These are phyloP conservation scores for Rhyacophila brunnea DNA, from an alignment of 1,140 invertebrate genomes.

Conservation along the genomic window DNA sequence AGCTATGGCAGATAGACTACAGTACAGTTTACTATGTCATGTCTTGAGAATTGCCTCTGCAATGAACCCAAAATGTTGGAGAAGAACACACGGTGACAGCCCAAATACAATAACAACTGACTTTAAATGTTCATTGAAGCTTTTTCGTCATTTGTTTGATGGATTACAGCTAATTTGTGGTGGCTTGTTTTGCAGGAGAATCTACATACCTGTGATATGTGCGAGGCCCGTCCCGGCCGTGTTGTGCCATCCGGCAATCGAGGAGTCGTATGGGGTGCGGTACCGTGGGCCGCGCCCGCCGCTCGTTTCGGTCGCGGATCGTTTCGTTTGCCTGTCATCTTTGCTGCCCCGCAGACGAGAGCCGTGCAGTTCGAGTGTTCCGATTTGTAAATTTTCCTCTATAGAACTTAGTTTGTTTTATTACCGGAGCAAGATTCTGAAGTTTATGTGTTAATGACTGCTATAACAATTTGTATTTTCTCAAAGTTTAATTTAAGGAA, in stretches of 20 bases:
- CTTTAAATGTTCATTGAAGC: no score
- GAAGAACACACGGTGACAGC: no score
- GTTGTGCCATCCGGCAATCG: neutral
- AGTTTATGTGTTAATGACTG: conserved; percentile 4
- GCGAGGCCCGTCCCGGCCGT: neutral
- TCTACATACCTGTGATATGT: conserved; percentile 53
- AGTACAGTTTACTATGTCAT: no score
- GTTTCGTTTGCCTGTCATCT: conserved; percentile 3
- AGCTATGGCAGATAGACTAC: no score
- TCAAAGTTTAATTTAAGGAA: conserved; percentile 12
- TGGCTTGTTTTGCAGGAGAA: conserved; percentile 50
- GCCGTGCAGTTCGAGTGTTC: conserved; percentile 17
- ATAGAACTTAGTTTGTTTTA: neutral
- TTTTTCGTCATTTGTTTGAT: no score
- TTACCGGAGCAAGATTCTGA: conserved; percentile 2
- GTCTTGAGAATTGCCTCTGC: no score
- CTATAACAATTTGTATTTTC: conserved; percentile 15
- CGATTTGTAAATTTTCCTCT: conserved; percentile 15
- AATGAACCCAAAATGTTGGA: no score
- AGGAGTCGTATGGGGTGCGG: neutral
- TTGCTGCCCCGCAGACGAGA: conserved; percentile 5
- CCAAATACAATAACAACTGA: no score
- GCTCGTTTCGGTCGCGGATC: neutral
- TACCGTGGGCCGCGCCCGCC: neutral
- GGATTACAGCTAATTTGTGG: no score